A percentile compares a stretch with the other conserved stretches of the same genome.
Evolutionary conservation across 37 sponge, comb jelly and placozoan genomes (phyloP).

Genomic region (Tethya wilhelma): DNA sequence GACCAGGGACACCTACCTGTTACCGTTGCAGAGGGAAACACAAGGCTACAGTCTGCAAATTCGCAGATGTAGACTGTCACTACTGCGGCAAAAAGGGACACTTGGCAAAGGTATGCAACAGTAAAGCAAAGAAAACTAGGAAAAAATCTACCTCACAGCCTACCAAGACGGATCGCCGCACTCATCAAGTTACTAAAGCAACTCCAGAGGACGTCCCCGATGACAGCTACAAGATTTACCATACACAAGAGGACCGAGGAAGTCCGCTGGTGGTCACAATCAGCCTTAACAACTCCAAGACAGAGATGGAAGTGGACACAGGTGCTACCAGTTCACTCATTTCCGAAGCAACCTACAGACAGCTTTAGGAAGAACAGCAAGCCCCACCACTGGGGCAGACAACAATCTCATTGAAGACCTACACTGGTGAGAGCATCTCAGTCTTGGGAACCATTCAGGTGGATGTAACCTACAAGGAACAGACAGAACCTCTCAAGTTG

Average conservation of each 20-base stretch:
- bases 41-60: background rate
- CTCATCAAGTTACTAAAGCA: too few species aligned
- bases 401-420: background rate
- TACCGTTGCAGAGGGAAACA: background rate
- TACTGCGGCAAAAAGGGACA: conserved; percentile 5
- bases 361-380: background rate
- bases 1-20: too few species aligned
- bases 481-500: background rate
- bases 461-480: background rate
- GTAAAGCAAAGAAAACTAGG: background rate
- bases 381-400: background rate
- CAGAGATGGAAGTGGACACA: background rate
- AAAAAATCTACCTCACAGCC: background rate
- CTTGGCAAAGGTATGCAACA: conserved; percentile 4
- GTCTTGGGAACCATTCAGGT: background rate
- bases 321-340: background rate
- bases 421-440: background rate
- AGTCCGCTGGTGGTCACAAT: background rate
- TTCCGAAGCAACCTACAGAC: background rate
- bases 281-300: background rate
- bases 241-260: background rate
- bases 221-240: background rate
- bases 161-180: background rate
- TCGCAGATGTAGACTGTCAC: conserved; percentile 10
- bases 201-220: background rate